These are phyloP conservation scores for Oryctolagus cuniculus DNA, from an alignment of 2,113 vertebrate genomes.

Conservation along the genomic window DNA sequence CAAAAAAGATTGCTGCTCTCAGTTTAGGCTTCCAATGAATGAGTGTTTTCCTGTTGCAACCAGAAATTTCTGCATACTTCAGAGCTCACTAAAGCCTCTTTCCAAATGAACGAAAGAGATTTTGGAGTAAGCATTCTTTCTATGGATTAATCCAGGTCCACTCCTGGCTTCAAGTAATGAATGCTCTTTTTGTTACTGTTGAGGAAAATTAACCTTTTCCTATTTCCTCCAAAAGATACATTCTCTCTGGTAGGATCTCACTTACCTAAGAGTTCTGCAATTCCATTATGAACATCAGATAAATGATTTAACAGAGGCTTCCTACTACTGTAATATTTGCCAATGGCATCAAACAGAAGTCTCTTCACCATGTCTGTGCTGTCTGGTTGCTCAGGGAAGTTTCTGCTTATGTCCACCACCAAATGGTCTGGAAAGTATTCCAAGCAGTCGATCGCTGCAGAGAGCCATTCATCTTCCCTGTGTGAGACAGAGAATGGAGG, in stretches of 20 bases:
- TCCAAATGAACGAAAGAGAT: background rate
- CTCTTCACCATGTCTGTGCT: constrained; percentile 91
- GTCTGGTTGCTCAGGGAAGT: constrained; percentile 90
- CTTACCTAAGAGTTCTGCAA: constrained; percentile 96
- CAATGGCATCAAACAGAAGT: constrained; percentile 92
- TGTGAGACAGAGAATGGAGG: constrained; percentile 72
- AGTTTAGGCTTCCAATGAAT: background rate
- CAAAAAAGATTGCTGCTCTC: background rate
- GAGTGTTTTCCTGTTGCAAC: background rate
- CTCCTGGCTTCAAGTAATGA: background rate
- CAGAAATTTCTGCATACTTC: background rate
- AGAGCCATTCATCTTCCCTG: constrained; percentile 97
- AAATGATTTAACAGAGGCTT: constrained; percentile 94
- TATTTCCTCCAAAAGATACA: constrained; percentile 43
- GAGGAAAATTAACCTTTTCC: constrained; percentile 37
- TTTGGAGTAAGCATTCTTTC: background rate
- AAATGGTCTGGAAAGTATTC: constrained; percentile 95
- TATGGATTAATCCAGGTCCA: constrained; percentile 18
- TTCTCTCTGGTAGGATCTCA: background rate
- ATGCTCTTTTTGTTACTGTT: constrained; percentile 25
- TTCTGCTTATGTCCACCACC: constrained; percentile 96
- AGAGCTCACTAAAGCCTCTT: constrained; percentile 1
- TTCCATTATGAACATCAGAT: constrained; percentile 95
- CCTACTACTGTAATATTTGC: constrained; percentile 92
- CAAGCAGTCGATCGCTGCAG: constrained; percentile 94